phyloP scores from a whole-genome alignment of 2,113 vertebrate genomes.

The Rynchops niger region DNA sequence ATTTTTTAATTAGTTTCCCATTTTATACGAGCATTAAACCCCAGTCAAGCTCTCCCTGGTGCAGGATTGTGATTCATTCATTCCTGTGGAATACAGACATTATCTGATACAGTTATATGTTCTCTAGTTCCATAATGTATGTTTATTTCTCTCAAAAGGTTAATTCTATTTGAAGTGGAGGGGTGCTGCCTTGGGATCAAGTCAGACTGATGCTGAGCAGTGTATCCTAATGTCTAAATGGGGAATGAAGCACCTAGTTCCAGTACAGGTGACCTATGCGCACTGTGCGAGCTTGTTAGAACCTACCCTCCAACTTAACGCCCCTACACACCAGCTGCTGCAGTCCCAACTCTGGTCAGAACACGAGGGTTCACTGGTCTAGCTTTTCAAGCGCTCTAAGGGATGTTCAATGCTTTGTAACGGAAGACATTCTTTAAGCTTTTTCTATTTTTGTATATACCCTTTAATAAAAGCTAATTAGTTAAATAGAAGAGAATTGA shows the following conservation, averaged over 20 bases:
- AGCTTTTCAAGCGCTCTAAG: background rate
- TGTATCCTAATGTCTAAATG: conserved; percentile 62
- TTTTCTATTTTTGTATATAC: conserved; percentile 63
- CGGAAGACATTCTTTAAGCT: conserved; percentile 42
- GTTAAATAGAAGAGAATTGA: background rate
- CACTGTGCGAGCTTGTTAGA: conserved; percentile 24
- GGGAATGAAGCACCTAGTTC: conserved; percentile 53
- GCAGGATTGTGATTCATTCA: background rate
- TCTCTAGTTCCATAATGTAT: conserved; percentile 52
- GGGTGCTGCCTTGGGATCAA: conserved; percentile 64
- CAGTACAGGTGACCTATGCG: conserved; percentile 18
- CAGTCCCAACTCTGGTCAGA: background rate
- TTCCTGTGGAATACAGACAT: background rate
- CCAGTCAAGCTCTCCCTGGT: background rate
- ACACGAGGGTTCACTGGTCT: background rate
- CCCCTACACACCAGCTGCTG: conserved; percentile 35
- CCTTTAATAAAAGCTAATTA: conserved; percentile 50
- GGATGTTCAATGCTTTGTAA: conserved; percentile 29
- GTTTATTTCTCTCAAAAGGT: conserved; percentile 57
- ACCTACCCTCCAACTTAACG: background rate
- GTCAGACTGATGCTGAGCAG: conserved; percentile 66
- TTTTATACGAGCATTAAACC: conserved; percentile 14
- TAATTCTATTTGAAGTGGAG: conserved; percentile 66
- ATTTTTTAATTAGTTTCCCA: background rate
- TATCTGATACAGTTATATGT: background rate